These are phyloP conservation scores for Hypotaenidia philippensis DNA, from an alignment of 2,797 vertebrate species.

Conservation along the genomic window DNA sequence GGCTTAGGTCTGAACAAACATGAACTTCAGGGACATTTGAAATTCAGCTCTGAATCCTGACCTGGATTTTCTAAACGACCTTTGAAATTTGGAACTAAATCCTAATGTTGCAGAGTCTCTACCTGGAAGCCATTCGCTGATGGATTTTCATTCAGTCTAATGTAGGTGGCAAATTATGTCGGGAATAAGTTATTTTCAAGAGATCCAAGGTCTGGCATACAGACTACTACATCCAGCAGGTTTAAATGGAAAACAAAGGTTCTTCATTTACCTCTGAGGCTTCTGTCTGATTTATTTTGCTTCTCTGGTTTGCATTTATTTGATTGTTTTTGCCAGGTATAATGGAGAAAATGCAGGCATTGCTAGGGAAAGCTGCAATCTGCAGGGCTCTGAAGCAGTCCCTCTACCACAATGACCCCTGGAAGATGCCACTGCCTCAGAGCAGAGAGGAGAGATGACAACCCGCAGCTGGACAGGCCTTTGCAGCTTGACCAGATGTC, in stretches of 20 bases:
- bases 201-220: constrained; percentile 51
- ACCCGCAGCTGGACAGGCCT: background rate
- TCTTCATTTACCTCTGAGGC: constrained; percentile 72
- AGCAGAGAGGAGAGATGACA: background rate
- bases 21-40: constrained; percentile 57
- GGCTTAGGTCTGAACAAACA: constrained; percentile 44
- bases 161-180: constrained; percentile 47
- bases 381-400: background rate
- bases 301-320: constrained; percentile 64
- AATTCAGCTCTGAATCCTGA: constrained; percentile 60
- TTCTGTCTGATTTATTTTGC: constrained; percentile 48
- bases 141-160: constrained; percentile 64
- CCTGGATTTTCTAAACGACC: constrained; percentile 54
- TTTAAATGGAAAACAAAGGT: constrained; percentile 72
- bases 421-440: background rate
- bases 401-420: background rate
- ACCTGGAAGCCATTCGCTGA: constrained; percentile 47
- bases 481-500: background rate
- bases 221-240: constrained; percentile 29
- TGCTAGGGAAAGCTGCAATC: constrained; percentile 12
- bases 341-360: constrained; percentile 54
- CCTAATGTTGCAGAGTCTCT: constrained; percentile 42
- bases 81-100: constrained; percentile 66
- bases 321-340: constrained; percentile 67
- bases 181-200: constrained; percentile 50